Evolutionary conservation across 2,888 invertebrate species (phyloP), one percentile per base, ranked within the genome.

Genomic region (Perizoma affinitatum): DNA sequence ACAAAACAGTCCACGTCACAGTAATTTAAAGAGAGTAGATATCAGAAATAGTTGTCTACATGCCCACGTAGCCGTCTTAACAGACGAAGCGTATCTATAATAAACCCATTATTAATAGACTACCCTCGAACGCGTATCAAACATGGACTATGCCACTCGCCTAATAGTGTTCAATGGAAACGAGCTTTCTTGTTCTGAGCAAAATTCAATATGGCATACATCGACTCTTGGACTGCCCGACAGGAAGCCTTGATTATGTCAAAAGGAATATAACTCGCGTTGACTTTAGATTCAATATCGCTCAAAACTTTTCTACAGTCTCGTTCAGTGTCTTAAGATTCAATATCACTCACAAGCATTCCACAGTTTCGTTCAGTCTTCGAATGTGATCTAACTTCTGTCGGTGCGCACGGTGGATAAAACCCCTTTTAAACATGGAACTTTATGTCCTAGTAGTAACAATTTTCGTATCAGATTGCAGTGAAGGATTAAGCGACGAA

Each of bases 391-490:
- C 57, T 58, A 69, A 73, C 58, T 66, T 70, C 58, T 62, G 53
- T 54, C 56, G 76, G 77, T 75, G 78, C 74, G 78, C 79, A 78
- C 51, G 60, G 55, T 59, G 66, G 71, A 74, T 75, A 75, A 71
- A 65, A 61, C 66, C 48, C 66, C 68, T 73, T 64, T 67, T 66
- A 67, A 60, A 58, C 65, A 69, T 54, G 61, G 60, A 54, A 72
- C 67, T 74, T 65, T 71, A 72, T 72, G 61, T 68, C 67, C 58
- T 65, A 66, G 64, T 48, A 11, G 58, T 59, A 53, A 65, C 58
- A 61, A 38, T 33, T 66, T 70, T 63, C 61, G 66, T 58, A 63
- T 67, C 59, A 70, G 51, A 65, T 67, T 66, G 65, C 63, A 64
- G 49, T 62, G 34, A 10, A 52, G 51, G 48, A 66, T 66, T 59